Evolutionary conservation across 2,797 vertebrate genomes (phyloP).

Genomic region (Notamacropus eugenii): DNA sequence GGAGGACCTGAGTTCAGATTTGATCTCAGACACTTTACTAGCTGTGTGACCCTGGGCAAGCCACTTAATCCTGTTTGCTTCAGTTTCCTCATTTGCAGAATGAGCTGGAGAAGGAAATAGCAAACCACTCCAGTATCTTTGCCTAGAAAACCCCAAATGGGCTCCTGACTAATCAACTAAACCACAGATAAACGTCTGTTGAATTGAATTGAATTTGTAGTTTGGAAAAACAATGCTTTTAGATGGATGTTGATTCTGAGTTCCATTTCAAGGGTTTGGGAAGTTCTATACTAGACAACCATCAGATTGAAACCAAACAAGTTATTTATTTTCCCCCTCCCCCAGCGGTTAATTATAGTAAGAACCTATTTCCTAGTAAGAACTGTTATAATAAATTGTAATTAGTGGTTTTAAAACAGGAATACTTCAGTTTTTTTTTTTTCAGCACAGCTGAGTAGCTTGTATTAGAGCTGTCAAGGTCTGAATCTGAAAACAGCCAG

Average conservation of each 20-base stretch:
- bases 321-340: conserved; percentile 58
- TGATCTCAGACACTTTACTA: background rate
- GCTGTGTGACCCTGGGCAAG: background rate
- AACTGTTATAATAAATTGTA: conserved; percentile 81
- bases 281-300: conserved; percentile 68
- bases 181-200: background rate
- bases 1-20: background rate
- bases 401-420: conserved; percentile 80
- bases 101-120: background rate
- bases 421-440: conserved; percentile 61
- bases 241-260: conserved; percentile 58
- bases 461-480: conserved; percentile 74
- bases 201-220: background rate
- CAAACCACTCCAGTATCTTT: background rate
- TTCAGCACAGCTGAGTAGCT: conserved; percentile 71
- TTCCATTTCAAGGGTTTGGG: conserved; percentile 61
- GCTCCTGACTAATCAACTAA: background rate
- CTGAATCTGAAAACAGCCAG: conserved; percentile 75
- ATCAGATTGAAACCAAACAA: conserved; percentile 71
- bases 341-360: conserved; percentile 78
- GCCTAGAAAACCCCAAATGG: background rate
- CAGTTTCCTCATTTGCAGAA: background rate
- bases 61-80: background rate
- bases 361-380: conserved; percentile 64
- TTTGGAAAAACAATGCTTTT: conserved; percentile 16